phyloP scores from a whole-genome alignment of 2,888 invertebrate genomes.

The Tolmerus cingulatus region DNA sequence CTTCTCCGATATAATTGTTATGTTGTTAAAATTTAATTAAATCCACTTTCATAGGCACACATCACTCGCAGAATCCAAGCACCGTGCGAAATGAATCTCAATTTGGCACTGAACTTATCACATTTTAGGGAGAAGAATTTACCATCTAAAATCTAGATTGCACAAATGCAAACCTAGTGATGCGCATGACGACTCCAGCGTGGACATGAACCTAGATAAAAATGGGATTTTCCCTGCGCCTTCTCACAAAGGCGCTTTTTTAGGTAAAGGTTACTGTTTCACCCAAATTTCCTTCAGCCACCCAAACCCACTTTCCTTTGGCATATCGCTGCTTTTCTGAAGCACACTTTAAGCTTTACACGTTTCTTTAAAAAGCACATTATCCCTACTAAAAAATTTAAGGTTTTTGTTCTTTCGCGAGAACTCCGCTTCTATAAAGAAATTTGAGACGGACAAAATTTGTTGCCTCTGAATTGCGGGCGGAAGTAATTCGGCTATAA shows the following conservation, averaged over 20 bases:
- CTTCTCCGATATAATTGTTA: not conserved
- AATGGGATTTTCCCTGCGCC: not conserved
- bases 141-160: not conserved
- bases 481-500: not conserved
- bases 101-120: slow-evolving; percentile 60
- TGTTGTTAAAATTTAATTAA: slow-evolving; percentile 12
- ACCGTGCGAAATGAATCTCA: slow-evolving; percentile 60
- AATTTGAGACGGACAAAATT: not conserved
- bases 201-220: not conserved
- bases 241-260: not conserved
- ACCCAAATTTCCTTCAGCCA: not conserved
- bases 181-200: slow-evolving; percentile 1
- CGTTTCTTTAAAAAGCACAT: not conserved
- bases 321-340: not conserved
- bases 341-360: not conserved
- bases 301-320: not conserved
- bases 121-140: slow-evolving; percentile 10
- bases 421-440: not conserved
- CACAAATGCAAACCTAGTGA: not conserved
- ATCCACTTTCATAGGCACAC: not conserved
- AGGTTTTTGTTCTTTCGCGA: not conserved
- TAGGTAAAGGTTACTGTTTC: not conserved
- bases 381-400: not conserved
- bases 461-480: too few relatives aligned
- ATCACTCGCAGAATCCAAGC: slow-evolving; percentile 47